Base-by-base conservation (phyloP, 2,113 vertebrate genomes). In the Bufo gargarizans region DNA sequence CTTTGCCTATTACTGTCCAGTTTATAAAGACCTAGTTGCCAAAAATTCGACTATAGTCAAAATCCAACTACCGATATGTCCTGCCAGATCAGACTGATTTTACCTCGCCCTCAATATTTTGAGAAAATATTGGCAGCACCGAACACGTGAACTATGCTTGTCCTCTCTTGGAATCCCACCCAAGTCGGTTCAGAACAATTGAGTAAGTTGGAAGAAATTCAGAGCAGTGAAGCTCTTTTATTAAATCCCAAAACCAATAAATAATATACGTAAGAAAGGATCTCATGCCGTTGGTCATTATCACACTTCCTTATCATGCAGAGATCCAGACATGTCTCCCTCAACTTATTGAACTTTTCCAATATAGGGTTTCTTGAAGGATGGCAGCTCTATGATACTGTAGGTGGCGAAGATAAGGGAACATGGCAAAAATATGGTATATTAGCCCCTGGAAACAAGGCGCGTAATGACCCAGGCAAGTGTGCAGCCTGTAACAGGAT, bases 211-310 rank as follows among this genome's bases (percentile, higher is more conserved):
- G 72, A 76, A 49, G 9, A 11, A 76, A 50, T 76, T 76, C 47
- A 19, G 17, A 50, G n/a, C 47, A 19, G 17, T 20, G n/a, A 76
- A 76, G 72, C 47, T 76, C 47, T 76, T 76, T 76, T 20, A 76
- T 76, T 22, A 45, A 19, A 76, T 76, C 72, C 72, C 45, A 76
- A 76, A 76, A 50, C 72, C 47, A 76, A 50, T 76, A 76, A 76
- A 50, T 8, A 76, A 50, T 76, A 76, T 50, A 76, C 72, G 50
- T 76, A 20, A 1, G 33, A 78, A 47, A 78, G 50, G 22, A 56
- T 78, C 50, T 55, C 72, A 55, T 55, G 77, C 19, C 50, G 77
- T 56, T 78, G 22, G 22, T 56, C n/a, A 56, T 78, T 78, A 22
- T 56, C 49, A 78, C 77, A 56, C 20, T n/a, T 78, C 77, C 20